A percentile compares a stretch with the other conserved stretches of the same genome.
phyloP scores from a whole-genome alignment of 1,140 invertebrate species.

The Cydia strobilella region DNA sequence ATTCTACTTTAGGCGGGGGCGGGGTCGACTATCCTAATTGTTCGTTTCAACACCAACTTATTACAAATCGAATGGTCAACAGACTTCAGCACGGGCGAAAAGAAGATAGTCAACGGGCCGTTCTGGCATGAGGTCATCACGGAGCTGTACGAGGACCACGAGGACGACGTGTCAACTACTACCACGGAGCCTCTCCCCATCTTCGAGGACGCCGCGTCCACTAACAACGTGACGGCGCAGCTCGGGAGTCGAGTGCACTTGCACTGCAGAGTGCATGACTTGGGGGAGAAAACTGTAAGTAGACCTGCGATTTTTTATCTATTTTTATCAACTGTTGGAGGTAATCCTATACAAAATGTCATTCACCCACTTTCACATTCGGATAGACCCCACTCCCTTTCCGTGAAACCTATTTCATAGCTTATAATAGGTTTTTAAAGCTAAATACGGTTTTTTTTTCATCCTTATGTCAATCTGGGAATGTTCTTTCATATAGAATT shows the following conservation, averaged over 20 bases:
- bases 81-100: conserved; percentile 74
- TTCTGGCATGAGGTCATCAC: conserved; percentile 74
- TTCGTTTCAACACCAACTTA: not conserved
- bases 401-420: no score
- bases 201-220: conserved; percentile 82
- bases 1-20: no score
- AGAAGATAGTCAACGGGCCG: conserved; percentile 64
- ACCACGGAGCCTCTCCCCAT: conserved; percentile 82
- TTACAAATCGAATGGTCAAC: conserved; percentile 26
- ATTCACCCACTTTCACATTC: no score
- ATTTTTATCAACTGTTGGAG: no score
- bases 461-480: no score
- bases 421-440: no score
- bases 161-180: conserved; percentile 72
- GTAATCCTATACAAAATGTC: no score
- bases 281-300: conserved; percentile 87
- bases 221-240: conserved; percentile 85
- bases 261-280: conserved; percentile 86
- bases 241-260: conserved; percentile 84
- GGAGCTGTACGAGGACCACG: conserved; percentile 64
- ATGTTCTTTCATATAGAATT: no score
- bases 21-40: not conserved
- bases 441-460: no score
- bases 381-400: no score
- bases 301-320: not conserved